These are phyloP conservation scores for Aythya baeri DNA, from an alignment of 2,113 vertebrate genomes.

Conservation along the genomic window DNA sequence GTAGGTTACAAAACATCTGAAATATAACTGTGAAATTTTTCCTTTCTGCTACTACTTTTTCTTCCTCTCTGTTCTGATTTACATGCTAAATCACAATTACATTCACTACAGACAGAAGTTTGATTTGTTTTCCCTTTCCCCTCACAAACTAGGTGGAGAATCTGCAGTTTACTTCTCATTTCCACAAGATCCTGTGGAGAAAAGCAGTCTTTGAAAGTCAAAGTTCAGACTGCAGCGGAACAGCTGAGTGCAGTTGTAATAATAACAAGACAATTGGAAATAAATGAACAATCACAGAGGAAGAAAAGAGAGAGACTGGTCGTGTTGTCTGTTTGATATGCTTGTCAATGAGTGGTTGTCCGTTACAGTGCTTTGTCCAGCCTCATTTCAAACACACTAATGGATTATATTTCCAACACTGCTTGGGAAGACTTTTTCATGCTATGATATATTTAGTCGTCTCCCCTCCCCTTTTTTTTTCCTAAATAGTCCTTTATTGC, in stretches of 20 bases:
- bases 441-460: neutral
- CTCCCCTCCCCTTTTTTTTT: neutral
- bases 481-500: neutral
- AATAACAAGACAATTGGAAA: slow-evolving; percentile 31
- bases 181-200: neutral
- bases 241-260: neutral
- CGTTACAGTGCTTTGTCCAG: neutral
- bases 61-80: neutral
- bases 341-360: neutral
- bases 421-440: neutral
- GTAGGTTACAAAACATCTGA: neutral
- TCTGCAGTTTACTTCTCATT: neutral
- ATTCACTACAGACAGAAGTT: slow-evolving; percentile 11
- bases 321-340: neutral
- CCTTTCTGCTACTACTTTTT: neutral
- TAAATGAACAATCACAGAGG: neutral
- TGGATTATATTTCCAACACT: neutral
- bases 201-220: neutral
- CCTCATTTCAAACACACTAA: neutral
- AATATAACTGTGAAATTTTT: neutral
- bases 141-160: slow-evolving; percentile 11
- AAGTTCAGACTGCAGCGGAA: slow-evolving; percentile 4
- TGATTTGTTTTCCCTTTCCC: neutral
- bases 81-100: neutral
- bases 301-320: neutral